Evolutionary conservation across 2,888 invertebrate genomes (phyloP), one percentile per base, ranked within the genome.

Genomic region (Nemurella pictetii): DNA sequence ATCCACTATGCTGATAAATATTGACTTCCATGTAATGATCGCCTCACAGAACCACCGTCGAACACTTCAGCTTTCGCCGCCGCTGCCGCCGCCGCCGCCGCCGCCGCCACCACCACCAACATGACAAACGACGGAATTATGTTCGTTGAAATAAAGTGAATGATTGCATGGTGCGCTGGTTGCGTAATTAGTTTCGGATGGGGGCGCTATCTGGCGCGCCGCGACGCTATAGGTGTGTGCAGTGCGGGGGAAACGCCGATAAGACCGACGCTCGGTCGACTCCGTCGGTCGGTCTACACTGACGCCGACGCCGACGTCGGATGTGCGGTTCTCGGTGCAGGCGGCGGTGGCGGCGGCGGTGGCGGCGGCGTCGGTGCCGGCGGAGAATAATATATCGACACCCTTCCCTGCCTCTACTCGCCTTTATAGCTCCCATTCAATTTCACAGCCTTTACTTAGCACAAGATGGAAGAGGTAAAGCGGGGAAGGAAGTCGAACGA

Each of bases 381-480:
- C 30, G 55, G n/a, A 36, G 82, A 82, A 27, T 78, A 78, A 78
- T 78, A 78, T 28, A 78, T 78, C 78, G 78, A 78, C 78, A 78
- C 82, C 55, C 55, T 82, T 28, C 36, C 55, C 81, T 35, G 35
- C 82, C 82, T 26, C 29, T 15, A 26, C 29, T 28, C 82, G 28
- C 72, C 82, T 55, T 80, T 82, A 82, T 82, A 26, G 82, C 72
- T 27, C 72, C 72, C 82, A 82, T 82, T 82, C 82, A 82, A 82
- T 82, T 55, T 82, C 82, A 26, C 72, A 28, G 55, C 82, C 82
- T 82, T 82, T 82, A 72, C 82, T 82, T 82, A 82, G 72, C 55
- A 26, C 55, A 82, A 82, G 82, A 72, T 28, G 55, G 72, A 82
- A 30, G 78, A 78, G 78, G 78, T 78, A 30, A 78, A n/a, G 26